Conservation (phyloP, 2,797 vertebrate species). For the Protonibea diacanthus region DNA sequence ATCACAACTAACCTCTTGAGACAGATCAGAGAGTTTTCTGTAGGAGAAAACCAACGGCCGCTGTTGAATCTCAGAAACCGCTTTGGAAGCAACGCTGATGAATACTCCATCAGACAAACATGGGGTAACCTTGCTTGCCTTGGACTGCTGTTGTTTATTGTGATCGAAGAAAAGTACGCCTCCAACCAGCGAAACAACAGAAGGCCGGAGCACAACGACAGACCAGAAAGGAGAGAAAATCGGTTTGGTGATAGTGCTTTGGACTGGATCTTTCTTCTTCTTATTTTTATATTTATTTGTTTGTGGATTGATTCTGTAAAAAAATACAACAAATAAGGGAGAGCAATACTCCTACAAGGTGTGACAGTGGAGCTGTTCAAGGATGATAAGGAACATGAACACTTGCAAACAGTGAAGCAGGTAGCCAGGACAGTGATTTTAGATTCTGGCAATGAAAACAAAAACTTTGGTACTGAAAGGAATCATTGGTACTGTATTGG, state of each 20-base stretch:
- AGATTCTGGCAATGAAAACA: too few relatives aligned
- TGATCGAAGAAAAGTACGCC: constrained; percentile 49
- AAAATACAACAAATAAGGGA: neutral
- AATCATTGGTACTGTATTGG: too few relatives aligned
- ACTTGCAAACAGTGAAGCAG: too few relatives aligned
- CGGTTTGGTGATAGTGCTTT: neutral
- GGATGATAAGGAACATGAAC: too few relatives aligned
- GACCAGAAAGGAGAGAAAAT: too few relatives aligned
- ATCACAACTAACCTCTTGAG: constrained; percentile 61
- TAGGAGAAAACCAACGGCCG: neutral
- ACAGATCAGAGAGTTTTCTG: constrained; percentile 63
- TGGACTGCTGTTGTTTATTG: constrained; percentile 71
- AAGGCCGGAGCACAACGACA: constrained; percentile 2
- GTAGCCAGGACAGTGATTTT: too few relatives aligned
- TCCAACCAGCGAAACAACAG: neutral
- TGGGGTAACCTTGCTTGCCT: constrained; percentile 64
- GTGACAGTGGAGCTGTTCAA: too few relatives aligned
- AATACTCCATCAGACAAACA: constrained; percentile 32
- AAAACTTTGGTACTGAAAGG: too few relatives aligned
- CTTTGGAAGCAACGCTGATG: constrained; percentile 39
- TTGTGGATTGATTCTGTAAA: too few relatives aligned
- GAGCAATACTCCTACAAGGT: constrained; percentile 16
- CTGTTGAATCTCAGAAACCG: constrained; percentile 50
- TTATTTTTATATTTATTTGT: too few relatives aligned
- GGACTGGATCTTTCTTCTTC: neutral